A percentile compares a stretch with the other conserved stretches of the same genome.
Evolutionary conservation across 2,113 vertebrate genomes (phyloP).

Genomic region (Pristiophorus japonicus): DNA sequence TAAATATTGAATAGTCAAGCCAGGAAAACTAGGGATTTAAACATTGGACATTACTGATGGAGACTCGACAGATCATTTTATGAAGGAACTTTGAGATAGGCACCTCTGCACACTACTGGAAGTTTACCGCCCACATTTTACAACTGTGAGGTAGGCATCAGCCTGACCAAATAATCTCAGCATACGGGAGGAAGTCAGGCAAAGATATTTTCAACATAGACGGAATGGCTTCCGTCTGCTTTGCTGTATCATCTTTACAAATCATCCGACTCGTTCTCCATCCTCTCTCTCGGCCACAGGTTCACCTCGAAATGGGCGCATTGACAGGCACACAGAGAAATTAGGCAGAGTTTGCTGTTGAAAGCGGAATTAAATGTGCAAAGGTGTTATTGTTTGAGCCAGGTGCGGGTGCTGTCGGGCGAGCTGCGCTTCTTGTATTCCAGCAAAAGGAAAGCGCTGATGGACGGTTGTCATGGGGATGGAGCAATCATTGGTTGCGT

Average conservation of each 20-base stretch:
- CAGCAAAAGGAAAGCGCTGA: background rate
- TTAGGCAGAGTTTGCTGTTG: background rate
- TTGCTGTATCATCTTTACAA: background rate
- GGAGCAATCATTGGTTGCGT: background rate
- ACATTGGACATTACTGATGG: too few relatives aligned
- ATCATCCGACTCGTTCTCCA: background rate
- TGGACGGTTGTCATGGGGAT: slow-evolving; percentile 1
- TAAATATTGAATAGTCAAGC: background rate
- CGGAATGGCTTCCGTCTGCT: background rate
- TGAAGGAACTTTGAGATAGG: background rate
- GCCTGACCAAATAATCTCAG: background rate
- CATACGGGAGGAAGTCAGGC: background rate
- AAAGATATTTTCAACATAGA: background rate
- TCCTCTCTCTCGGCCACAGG: too few relatives aligned
- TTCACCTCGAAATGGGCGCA: background rate
- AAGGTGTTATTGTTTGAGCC: slow-evolving; percentile 14
- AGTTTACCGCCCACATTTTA: background rate
- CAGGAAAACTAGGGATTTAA: background rate
- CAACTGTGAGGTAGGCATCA: background rate
- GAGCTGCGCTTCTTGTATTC: background rate
- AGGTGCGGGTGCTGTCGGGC: background rate
- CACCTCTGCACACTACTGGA: background rate
- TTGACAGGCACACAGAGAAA: background rate
- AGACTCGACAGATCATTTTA: background rate
- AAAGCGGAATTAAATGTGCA: slow-evolving; percentile 14